Percentiles rank a stretch among this genome's conserved stretches.
Conservation (phyloP, 2,113 vertebrate genomes). For the Lichenostomus cassidix region DNA sequence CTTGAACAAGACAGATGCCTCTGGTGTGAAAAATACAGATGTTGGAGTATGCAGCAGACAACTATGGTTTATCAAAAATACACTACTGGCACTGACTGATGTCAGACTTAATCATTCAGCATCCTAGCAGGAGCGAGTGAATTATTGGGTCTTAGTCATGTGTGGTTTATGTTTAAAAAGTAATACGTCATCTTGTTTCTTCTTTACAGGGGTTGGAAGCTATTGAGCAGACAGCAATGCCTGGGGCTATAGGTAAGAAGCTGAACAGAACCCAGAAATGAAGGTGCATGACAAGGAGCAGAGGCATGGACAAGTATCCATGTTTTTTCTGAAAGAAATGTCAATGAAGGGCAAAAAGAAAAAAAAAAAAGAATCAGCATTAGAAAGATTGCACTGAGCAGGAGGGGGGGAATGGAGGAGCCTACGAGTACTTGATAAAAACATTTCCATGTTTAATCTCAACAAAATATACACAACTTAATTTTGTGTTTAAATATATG, state of each 20-base stretch:
- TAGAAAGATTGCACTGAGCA: background rate
- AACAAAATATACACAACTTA: conserved; percentile 21
- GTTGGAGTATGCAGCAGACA: conserved; percentile 63
- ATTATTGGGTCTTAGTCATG: conserved; percentile 61
- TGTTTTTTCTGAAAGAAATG: conserved; percentile 26
- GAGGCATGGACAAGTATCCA: conserved; percentile 21
- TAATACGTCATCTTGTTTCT: conserved; percentile 68
- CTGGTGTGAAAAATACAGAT: conserved; percentile 71
- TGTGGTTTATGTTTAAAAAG: conserved; percentile 72
- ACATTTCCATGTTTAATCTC: conserved; percentile 14
- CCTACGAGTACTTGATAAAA: background rate
- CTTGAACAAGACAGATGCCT: conserved; percentile 61
- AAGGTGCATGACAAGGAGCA: conserved; percentile 54
- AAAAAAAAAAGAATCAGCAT: background rate
- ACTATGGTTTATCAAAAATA: conserved; percentile 73
- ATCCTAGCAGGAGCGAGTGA: conserved; percentile 53
- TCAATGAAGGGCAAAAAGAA: conserved; percentile 5
- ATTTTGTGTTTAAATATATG: conserved; percentile 55
- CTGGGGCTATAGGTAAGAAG: conserved; percentile 50
- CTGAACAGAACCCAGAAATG: conserved; percentile 47
- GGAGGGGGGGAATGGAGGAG: background rate
- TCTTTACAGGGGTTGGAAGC: conserved; percentile 59
- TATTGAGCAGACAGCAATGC: conserved; percentile 66
- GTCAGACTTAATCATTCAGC: conserved; percentile 66
- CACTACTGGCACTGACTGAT: conserved; percentile 65